phyloP scores from a whole-genome alignment of 1,140 invertebrate genomes.

The Drosophila setifemur region DNA sequence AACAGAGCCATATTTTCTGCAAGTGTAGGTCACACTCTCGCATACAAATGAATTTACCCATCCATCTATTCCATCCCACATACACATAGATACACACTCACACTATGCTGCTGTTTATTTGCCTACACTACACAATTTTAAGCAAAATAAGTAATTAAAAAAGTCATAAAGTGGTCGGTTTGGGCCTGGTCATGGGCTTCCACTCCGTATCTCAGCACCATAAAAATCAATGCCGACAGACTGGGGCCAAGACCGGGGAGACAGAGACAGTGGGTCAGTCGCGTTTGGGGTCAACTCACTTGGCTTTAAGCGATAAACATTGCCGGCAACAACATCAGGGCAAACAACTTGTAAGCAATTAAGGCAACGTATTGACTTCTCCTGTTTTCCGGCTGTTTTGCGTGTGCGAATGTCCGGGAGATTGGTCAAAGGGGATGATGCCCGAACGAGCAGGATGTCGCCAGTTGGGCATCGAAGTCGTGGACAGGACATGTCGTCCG shows the following conservation, averaged over 20 bases:
- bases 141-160: slow-evolving; percentile 80
- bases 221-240: slow-evolving; percentile 77
- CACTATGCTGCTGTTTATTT: slow-evolving; percentile 49
- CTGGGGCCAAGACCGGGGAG: slow-evolving; percentile 44
- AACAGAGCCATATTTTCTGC: slow-evolving; percentile 76
- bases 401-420: slow-evolving; percentile 20
- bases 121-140: slow-evolving; percentile 65
- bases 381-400: slow-evolving; percentile 14
- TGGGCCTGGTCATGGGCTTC: too few species aligned
- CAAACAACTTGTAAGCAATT: slow-evolving; percentile 77
- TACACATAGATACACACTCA: neutral
- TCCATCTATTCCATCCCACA: neutral
- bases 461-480: slow-evolving; percentile 29
- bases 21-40: slow-evolving; percentile 40
- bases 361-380: slow-evolving; percentile 72
- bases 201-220: slow-evolving; percentile 39
- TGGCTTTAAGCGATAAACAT: slow-evolving; percentile 77
- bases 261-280: slow-evolving; percentile 38
- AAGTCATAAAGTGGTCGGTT: slow-evolving; percentile 66
- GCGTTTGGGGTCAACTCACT: slow-evolving; percentile 52
- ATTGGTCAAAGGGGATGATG: slow-evolving; percentile 13
- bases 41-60: slow-evolving; percentile 16
- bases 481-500: slow-evolving; percentile 40
- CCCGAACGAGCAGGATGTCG: slow-evolving; percentile 13
- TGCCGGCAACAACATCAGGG: slow-evolving; percentile 47